A percentile compares a stretch with the other conserved stretches of the same genome.
Conservation (phyloP, 2,113 vertebrate genomes). For the Corynorhinus townsendii region DNA sequence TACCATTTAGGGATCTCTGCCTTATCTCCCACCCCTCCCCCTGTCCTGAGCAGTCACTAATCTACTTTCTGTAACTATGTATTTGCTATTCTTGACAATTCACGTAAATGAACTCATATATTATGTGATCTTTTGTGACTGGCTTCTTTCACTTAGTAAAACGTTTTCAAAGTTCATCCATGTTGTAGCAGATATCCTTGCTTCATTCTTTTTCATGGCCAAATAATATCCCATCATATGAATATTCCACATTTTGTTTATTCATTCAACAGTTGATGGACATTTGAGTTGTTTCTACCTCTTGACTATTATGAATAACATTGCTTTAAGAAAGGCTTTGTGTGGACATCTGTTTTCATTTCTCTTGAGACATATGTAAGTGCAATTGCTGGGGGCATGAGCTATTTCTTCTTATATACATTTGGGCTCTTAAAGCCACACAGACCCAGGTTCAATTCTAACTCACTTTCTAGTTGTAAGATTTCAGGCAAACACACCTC, state of each 20-base stretch:
- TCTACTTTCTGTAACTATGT: background rate
- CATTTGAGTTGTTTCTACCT: background rate
- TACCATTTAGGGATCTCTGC: background rate
- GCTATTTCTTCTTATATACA: background rate
- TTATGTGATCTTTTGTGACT: background rate
- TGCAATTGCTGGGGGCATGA: background rate
- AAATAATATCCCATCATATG: background rate
- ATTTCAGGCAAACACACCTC: background rate
- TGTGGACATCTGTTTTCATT: background rate
- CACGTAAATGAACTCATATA: background rate
- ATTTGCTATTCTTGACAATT: background rate
- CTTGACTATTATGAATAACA: background rate
- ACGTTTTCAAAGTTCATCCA: background rate
- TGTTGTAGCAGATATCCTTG: background rate
- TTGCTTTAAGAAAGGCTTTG: background rate
- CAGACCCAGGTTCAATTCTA: background rate
- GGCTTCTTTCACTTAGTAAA: background rate
- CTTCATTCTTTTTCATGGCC: background rate
- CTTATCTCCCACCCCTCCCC: background rate
- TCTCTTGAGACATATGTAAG: background rate
- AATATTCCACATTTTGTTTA: background rate
- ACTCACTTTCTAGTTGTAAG: background rate
- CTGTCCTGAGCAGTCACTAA: background rate
- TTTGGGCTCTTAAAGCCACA: background rate
- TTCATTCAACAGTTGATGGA: background rate